A percentile compares a stretch with the other conserved stretches of the same genome.
Conservation (phyloP, 1,140 invertebrate species). For the Mya arenaria region DNA sequence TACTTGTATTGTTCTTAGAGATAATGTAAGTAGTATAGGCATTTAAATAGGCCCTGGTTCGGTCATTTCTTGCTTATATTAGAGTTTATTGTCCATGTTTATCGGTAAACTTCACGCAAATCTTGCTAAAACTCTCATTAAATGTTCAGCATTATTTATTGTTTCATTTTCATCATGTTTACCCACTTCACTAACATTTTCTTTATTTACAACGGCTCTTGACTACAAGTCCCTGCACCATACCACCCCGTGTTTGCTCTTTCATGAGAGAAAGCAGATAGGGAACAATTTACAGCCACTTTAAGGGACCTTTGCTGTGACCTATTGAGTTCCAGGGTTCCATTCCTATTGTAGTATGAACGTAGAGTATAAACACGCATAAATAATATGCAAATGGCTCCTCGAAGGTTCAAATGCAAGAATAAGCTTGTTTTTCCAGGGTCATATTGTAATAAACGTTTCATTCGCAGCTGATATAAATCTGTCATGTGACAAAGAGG, state of each 20-base stretch:
- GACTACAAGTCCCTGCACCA: constrained; percentile 9
- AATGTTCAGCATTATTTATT: constrained; percentile 48
- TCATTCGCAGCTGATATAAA: constrained; percentile 31
- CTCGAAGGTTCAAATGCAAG: constrained; percentile 36
- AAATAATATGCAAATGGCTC: constrained; percentile 40
- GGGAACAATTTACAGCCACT: background rate
- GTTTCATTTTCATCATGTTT: constrained; percentile 51
- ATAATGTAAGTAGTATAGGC: background rate
- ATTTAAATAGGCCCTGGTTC: constrained; percentile 39
- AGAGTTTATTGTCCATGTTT: constrained; percentile 47
- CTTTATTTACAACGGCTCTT: constrained; percentile 42
- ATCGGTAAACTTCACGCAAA: constrained; percentile 50
- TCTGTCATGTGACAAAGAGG: constrained; percentile 25
- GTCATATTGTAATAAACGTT: constrained; percentile 23
- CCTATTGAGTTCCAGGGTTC: background rate
- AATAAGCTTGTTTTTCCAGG: constrained; percentile 35
- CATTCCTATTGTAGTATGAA: constrained; percentile 32
- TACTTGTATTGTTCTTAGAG: background rate
- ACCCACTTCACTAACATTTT: constrained; percentile 40
- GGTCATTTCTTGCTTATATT: constrained; percentile 52
- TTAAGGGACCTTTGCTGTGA: background rate
- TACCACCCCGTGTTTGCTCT: constrained; percentile 36
- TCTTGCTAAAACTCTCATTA: constrained; percentile 52
- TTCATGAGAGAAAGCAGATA: constrained; percentile 13
- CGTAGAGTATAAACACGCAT: constrained; percentile 27